Base-by-base conservation (phyloP, 2,113 vertebrate species). In the Neolamprologus modestus region DNA sequence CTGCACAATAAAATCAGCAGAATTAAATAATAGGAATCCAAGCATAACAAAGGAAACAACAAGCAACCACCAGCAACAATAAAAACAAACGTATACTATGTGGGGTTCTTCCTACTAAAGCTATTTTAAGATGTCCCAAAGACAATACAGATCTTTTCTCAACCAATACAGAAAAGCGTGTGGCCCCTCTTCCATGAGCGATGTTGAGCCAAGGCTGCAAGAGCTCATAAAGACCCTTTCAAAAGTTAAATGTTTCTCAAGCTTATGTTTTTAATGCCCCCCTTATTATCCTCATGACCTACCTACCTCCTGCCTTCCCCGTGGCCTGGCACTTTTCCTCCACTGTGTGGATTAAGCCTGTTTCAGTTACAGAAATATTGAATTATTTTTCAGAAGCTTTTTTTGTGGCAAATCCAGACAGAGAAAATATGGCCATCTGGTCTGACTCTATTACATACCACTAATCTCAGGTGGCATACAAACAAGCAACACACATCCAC, bases 341-440 rank as follows among this genome's bases (percentile, higher is more conserved):
- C 59, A 79, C 83, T 66, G 52, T 68, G 59, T 54, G 85, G 91
- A 94, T 95, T 95, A 95, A 91, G 76, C 45, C 79, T 7, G 66
- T 91, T 87, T 95, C 90, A 91, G 93, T 93, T 89, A 92, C 93
- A 92, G 86, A 90, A 93, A 93, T 91, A 87, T 90, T 54, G 81
- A 76, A 66, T 90, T 87, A 87, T 86, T 87, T 91, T 91, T 90
- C 84, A 86, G 89, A 93, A 94, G 87, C 83, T 85, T 90, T 92
- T 91, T 91, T 87, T 89, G 55, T 91, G 54, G 57, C 87, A 89
- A 33, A 91, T 80, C 82, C 89, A 94, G 91, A 92, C 61, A 26
- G 80, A 35, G 71, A 86, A 92, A 95, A 88, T 85, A 90, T 73
- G 80, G 52, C 85, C 95, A 95, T 96, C 95, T 96, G 96, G 55